Base-by-base conservation (phyloP, 2,888 invertebrate species). In the Acleris literana region DNA sequence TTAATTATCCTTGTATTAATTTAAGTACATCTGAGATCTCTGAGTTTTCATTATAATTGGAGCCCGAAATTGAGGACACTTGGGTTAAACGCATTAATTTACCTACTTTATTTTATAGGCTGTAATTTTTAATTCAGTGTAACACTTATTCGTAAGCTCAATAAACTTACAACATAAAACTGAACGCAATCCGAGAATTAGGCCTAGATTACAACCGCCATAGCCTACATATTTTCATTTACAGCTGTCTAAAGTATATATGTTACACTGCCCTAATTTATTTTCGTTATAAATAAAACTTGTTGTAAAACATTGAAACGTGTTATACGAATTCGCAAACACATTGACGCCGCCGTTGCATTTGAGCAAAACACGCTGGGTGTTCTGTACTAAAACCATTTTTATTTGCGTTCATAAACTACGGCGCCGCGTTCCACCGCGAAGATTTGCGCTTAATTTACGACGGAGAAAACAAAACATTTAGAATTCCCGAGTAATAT, bases 171-270 rank as follows among this genome's bases (percentile, higher is more conserved):
- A 20, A 64, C 39, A 64, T 54, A 54, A 55, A 64, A 58, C 44
- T 43, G 39, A 49, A 49, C 25, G 59, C 43, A 60, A 59, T 59
- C 59, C 25, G 48, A 64, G 43, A 64, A 25, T 18, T 13, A 54
- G 49, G 55, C 49, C 59, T 60, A 54, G 59, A 64, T 59, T 49
- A 60, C 53, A 48, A 49, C 53, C 25, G 53, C 49, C 54, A 54
- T 54, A 59, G 25, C 64, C 59, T 55, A 64, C 59, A 64, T 64
- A 52, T 43, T 64, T 60, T 59, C 59, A 64, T 60, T 60, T 20
- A 39, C 43, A 29, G 17, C 49, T 64, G 43, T 60, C 54, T 22
- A 43, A 59, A 60, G 54, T 43, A n/a, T 48, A 18, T 53, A 44
- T 44, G 46, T 33, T 60, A 55, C 60, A 29, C 44, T 56, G 60